Evolutionary conservation across 2,113 vertebrate genomes (phyloP), one percentile per base, ranked within the genome.

Genomic region (Leucoraja erinaceus): DNA sequence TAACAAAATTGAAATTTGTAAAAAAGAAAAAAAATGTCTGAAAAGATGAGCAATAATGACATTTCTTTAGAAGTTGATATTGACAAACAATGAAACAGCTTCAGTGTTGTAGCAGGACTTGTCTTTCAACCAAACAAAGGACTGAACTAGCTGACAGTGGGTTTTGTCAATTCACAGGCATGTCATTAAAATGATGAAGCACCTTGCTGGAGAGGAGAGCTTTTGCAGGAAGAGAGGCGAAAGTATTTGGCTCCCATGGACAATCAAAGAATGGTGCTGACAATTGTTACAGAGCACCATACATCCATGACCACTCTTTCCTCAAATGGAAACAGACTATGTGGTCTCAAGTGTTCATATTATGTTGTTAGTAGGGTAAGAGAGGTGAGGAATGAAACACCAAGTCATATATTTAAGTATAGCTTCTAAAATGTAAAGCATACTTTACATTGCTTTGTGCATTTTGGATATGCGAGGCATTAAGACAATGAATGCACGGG

Each of bases 191-290:
- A 88, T 88, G 59, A 88, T 88, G 56, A 88, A 88, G 59, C 83
- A 88, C 59, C 83, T 66, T 66, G 59, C n/a, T 63, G 8, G 59
- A 11, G 22, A 4, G 56, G 28, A 54, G 56, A 86, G 8, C 28
- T 88, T 66, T 61, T 88, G 63, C 12, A 59, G 47, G 54, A 88
- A 61, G 83, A 88, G 59, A 88, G 59, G 83, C 1, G 12, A 20
- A 18, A 83, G 79, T 31, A 66, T 88, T 14, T 66, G 28, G 56
- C 83, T 59, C 31, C 56, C 31, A 88, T 88, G 61, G 25, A 31
- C 59, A 88, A 88, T 88, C 61, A 88, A 86, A 86, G 83, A 86
- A 86, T 63, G 83, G 83, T 88, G 59, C 59, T 88, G 83, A 88
- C 83, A 88, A 88, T 88, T 31, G 83, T 63, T 88, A 88, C 31